Evolutionary conservation across 2,113 vertebrate genomes (phyloP).

Genomic region (Rhea pennata): DNA sequence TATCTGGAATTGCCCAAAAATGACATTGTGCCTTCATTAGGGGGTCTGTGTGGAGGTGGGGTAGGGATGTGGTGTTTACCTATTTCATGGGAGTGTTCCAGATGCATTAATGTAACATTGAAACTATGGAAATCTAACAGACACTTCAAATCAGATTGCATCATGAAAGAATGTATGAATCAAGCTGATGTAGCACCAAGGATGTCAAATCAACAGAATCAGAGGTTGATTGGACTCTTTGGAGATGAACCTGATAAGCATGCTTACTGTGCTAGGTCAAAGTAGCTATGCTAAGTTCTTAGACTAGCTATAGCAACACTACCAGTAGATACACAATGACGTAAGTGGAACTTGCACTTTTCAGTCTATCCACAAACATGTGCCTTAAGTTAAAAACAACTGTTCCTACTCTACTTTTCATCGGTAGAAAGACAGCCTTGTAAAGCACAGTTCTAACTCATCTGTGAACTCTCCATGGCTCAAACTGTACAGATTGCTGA

Average conservation of each 20-base stretch:
- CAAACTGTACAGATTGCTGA: neutral
- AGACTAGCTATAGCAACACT: neutral
- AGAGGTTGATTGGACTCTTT: neutral
- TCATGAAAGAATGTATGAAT: neutral
- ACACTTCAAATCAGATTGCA: neutral
- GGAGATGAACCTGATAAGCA: neutral
- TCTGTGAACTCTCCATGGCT: neutral
- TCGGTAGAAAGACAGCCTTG: neutral
- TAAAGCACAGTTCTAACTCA: neutral
- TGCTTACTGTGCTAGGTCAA: neutral
- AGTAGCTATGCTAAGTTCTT: neutral
- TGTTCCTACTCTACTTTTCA: neutral
- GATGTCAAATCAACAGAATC: neutral
- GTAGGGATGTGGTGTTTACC: neutral
- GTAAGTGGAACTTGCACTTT: neutral
- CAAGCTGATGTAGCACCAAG: neutral
- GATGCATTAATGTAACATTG: neutral
- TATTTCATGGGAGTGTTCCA: neutral
- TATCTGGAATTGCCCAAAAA: neutral
- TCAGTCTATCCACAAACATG: neutral
- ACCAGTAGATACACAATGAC: neutral
- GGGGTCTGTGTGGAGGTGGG: neutral
- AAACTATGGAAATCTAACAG: conserved; percentile 9
- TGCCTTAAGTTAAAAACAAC: neutral
- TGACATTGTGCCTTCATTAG: neutral